Evolutionary conservation across 92 coral and sea anemone species (phyloP).

Genomic region (Virgularia gustaviana): DNA sequence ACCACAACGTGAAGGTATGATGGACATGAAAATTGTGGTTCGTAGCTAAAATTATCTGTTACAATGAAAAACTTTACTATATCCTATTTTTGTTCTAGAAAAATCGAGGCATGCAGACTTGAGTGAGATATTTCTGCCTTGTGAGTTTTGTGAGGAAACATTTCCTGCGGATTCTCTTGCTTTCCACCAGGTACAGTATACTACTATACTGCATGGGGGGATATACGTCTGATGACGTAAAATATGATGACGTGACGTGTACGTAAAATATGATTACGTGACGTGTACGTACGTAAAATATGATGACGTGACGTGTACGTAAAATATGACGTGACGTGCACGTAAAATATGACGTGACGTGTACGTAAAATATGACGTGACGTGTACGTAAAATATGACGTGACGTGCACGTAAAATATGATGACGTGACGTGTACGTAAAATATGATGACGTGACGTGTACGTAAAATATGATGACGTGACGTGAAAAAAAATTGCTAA

Average conservation of each 20-base stretch:
- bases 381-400: no score
- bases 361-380: no score
- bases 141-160: conserved; percentile 76
- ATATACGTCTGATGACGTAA: background rate
- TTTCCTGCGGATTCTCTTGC: conserved; percentile 61
- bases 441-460: no score
- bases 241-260: background rate
- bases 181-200: conserved; percentile 61
- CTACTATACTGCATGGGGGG: background rate
- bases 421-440: no score
- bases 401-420: no score
- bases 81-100: conserved; percentile 3
- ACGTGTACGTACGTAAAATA: background rate
- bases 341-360: no score
- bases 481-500: no score
- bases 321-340: no score
- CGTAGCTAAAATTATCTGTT: no score
- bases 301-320: no score
- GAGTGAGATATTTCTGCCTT: conserved; percentile 71
- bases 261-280: background rate
- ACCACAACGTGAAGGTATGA: background rate
- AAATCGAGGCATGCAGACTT: conserved; percentile 8
- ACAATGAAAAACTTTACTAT: background rate
- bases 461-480: no score
- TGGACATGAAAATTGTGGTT: no score